Conservation (phyloP, 2,113 vertebrate genomes). For the Aptenodytes patagonicus region DNA sequence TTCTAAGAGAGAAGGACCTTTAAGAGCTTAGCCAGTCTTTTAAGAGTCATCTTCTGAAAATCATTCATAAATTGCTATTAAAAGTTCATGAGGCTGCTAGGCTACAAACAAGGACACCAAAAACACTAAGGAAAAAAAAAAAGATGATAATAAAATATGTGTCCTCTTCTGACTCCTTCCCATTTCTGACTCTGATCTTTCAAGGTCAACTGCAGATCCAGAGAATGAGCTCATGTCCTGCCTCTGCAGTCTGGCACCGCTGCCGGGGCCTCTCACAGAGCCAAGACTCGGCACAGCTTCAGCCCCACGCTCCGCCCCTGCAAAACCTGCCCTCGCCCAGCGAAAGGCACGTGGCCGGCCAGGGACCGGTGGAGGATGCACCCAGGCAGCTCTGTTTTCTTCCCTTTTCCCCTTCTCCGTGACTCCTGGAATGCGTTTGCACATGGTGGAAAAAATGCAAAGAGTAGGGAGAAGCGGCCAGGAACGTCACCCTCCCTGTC, state of each 20-base stretch:
- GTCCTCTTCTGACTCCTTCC: background rate
- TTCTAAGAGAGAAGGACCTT: background rate
- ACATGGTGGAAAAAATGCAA: slow-evolving; percentile 37
- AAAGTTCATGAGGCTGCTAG: background rate
- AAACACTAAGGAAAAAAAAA: background rate
- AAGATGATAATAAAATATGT: background rate
- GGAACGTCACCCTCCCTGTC: background rate
- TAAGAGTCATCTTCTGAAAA: background rate
- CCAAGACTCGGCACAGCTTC: background rate
- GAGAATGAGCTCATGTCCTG: background rate
- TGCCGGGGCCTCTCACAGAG: background rate
- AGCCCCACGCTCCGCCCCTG: background rate
- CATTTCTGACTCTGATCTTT: background rate
- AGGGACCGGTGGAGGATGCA: accelerated
- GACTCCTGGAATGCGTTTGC: slow-evolving; percentile 9
- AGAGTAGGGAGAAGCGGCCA: background rate
- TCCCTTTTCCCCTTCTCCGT: background rate
- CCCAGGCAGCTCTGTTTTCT: background rate
- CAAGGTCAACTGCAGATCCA: slow-evolving; percentile 1
- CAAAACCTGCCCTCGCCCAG: background rate
- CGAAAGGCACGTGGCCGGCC: accelerated
- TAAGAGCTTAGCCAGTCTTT: background rate
- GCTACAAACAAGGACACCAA: background rate
- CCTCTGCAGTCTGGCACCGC: background rate
- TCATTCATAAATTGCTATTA: background rate